phyloP scores from a whole-genome alignment of 1,140 invertebrate species.

The Phthorimaea operculella region DNA sequence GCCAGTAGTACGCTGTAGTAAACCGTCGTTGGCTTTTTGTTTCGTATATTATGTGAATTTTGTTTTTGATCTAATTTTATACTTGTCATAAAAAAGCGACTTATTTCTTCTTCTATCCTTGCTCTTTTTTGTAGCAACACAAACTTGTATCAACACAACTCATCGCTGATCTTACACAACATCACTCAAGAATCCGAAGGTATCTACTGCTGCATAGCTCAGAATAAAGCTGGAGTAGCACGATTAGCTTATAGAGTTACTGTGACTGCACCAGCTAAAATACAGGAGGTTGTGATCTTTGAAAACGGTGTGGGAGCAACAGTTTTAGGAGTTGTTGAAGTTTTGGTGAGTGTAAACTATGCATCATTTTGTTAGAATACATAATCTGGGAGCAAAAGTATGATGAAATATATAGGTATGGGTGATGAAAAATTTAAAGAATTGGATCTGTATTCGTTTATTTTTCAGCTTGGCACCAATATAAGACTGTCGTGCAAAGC shows the following conservation, averaged over 20 bases:
- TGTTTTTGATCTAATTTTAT: no score
- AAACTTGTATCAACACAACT: slow-evolving; percentile 28
- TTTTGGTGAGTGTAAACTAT: slow-evolving; percentile 25
- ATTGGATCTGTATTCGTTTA: no score
- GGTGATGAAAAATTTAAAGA: no score
- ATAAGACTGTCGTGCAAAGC: slow-evolving; percentile 44
- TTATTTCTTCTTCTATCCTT: slow-evolving; percentile 5
- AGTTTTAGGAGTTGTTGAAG: slow-evolving; percentile 21
- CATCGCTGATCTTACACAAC: slow-evolving; percentile 20
- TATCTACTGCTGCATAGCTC: slow-evolving; percentile 34
- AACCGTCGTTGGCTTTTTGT: no score
- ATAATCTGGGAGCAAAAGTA: no score
- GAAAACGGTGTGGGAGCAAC: slow-evolving; percentile 16
- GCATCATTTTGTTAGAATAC: no score
- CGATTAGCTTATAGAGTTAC: slow-evolving; percentile 36
- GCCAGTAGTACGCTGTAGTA: no score
- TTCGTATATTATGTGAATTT: no score
- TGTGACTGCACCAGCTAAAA: slow-evolving; percentile 24
- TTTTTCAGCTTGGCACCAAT: slow-evolving; percentile 29
- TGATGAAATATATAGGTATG: no score
- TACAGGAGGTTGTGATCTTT: slow-evolving; percentile 27
- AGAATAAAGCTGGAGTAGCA: slow-evolving; percentile 37
- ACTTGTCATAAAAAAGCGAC: not conserved
- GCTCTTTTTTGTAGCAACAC: slow-evolving; percentile 32
- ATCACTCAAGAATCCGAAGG: slow-evolving; percentile 28